Conservation (phyloP, 2,113 vertebrate species). For the Peromyscus polionotus region DNA sequence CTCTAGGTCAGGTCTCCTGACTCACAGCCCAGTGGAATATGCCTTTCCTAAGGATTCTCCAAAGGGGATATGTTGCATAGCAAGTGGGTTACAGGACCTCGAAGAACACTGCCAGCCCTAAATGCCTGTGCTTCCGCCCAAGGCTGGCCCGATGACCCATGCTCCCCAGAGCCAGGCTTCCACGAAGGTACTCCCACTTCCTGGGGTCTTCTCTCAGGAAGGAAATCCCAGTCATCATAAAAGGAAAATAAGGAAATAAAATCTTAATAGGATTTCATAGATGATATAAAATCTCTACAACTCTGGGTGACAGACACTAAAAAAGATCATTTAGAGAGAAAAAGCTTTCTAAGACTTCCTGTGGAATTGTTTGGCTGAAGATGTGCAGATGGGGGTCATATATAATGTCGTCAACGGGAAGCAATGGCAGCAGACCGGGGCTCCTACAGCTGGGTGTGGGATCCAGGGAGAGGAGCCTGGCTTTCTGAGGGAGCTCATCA, state of each 20-base stretch:
- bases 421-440: background rate
- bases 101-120: background rate
- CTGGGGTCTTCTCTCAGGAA: conserved; percentile 75
- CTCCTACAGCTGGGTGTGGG: background rate
- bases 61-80: background rate
- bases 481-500: background rate
- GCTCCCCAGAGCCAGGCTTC: conserved; percentile 24
- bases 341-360: conserved; percentile 82
- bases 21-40: background rate
- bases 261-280: conserved; percentile 84
- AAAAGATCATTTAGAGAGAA: conserved; percentile 83
- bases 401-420: conserved; percentile 30
- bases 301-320: conserved; percentile 81
- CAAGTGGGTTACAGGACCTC: background rate
- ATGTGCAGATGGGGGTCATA: conserved; percentile 8
- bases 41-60: background rate
- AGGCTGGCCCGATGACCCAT: background rate
- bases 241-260: conserved; percentile 84
- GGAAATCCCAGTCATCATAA: conserved; percentile 80
- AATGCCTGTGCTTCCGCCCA: background rate
- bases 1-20: background rate
- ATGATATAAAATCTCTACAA: conserved; percentile 83
- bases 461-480: background rate
- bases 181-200: conserved; percentile 62
- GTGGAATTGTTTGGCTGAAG: conserved; percentile 72